Evolutionary conservation across 2,797 vertebrate genomes (phyloP), one percentile per base, ranked within the genome.

Genomic region (Iguana delicatissima): DNA sequence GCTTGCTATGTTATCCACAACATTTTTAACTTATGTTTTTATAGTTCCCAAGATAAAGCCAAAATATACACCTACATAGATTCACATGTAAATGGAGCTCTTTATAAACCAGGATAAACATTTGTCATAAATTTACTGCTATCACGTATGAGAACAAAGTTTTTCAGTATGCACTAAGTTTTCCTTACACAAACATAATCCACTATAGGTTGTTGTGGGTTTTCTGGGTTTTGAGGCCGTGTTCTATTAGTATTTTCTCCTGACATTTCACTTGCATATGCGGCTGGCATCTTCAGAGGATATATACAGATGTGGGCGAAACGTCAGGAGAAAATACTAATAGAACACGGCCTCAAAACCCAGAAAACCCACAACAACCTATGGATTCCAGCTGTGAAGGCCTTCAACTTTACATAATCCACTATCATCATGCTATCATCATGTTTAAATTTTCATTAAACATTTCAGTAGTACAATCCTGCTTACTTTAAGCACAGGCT

Each of bases 61-160:
- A 57, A 24, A 5, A 26, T 73, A 46, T 80, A 80, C n/a, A 72
- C 24, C 13, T 72, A 6, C 1, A 14, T 42, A 55, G 26, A 64
- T 77, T 55, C 74, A 67, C 52, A 42, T 32, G 35, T 42, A 69
- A 67, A 42, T 18, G 0, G 24, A 59, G 52, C 35, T n/a, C 72
- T 72, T n/a, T 24, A 57, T 80, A 32, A 85, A 89, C 14, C 50
- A 57, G 69, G 52, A 42, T 76, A 86, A 59, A 86, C 24, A 76
- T n/a, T 24, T 85, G 12, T 59, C 1, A 80, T 9, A 20, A 32
- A 35, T 69, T n/a, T 73, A 38, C 3, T 29, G 74, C 29, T 67
- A 24, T 20, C 16, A 46, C 50, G 38, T 35, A 74, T 26, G 38
- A 81, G 12, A 81, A 9, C 62, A 12, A 81, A 35, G 16, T 82